Percentiles rank a stretch among this genome's conserved stretches.
phyloP scores from a whole-genome alignment of 2,888 invertebrate genomes.

The Rosalia funebris region DNA sequence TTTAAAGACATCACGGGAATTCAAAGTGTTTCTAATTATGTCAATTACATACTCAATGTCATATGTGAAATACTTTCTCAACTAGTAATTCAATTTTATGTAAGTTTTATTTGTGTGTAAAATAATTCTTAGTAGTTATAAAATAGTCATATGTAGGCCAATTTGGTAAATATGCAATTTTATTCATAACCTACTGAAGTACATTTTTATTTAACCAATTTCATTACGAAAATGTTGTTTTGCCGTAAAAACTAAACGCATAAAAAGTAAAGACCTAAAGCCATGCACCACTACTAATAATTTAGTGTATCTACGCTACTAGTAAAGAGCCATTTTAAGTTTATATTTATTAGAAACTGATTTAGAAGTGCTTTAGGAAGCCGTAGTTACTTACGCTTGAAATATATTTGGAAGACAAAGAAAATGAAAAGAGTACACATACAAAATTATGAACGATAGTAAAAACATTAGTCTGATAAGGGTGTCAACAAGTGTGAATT shows the following conservation, averaged over 20 bases:
- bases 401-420: conserved; percentile 23
- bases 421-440: background rate
- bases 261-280: conserved; percentile 45
- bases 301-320: conserved; percentile 22
- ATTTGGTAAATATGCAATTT: conserved; percentile 15
- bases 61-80: too few relatives aligned
- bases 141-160: conserved; percentile 30
- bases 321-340: conserved; percentile 6
- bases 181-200: conserved; percentile 21
- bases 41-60: too few relatives aligned
- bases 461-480: background rate
- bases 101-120: too few relatives aligned
- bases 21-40: too few relatives aligned
- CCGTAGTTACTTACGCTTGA: conserved; percentile 14
- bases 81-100: too few relatives aligned
- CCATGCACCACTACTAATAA: conserved; percentile 47
- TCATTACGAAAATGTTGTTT: conserved; percentile 59
- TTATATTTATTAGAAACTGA: conserved; percentile 2
- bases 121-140: conserved; percentile 29
- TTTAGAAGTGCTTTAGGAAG: conserved; percentile 17
- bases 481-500: too few relatives aligned
- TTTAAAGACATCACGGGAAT: too few relatives aligned
- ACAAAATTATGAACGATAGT: too few relatives aligned
- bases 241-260: conserved; percentile 57
- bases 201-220: conserved; percentile 28